Conservation (phyloP, 2,113 vertebrate genomes). For the Raja brachyura region DNA sequence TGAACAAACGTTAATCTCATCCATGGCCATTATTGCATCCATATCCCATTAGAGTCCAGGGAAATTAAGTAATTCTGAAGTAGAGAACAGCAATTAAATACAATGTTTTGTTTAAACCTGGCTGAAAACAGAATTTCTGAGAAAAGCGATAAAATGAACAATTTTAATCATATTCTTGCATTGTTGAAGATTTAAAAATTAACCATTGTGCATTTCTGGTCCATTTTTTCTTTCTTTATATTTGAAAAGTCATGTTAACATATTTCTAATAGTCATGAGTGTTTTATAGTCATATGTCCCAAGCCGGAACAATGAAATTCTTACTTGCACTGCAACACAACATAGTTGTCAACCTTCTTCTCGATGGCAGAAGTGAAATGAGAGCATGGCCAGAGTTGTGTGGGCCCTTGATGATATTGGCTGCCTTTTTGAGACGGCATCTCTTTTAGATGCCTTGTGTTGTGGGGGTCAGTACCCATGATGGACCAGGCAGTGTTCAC, state of each 20-base stretch:
- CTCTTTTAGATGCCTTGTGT: too few relatives aligned
- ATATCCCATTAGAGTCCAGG: conserved; percentile 75
- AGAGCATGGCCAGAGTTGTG: too few relatives aligned
- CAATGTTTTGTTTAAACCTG: conserved; percentile 61
- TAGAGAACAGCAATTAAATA: conserved; percentile 74
- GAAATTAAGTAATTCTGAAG: conserved; percentile 73
- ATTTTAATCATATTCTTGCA: conserved; percentile 38
- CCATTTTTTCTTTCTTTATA: conserved; percentile 51
- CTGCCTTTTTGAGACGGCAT: too few relatives aligned
- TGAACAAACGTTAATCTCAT: conserved; percentile 75
- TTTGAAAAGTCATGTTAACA: conserved; percentile 48
- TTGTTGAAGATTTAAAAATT: not conserved
- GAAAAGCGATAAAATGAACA: conserved; percentile 51
- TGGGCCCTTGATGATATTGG: too few relatives aligned
- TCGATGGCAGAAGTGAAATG: too few relatives aligned
- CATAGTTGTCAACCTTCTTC: too few relatives aligned
- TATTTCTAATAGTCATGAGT: conserved; percentile 40
- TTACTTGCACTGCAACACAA: too few relatives aligned
- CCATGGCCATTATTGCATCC: conserved; percentile 58
- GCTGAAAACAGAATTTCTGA: conserved; percentile 65
- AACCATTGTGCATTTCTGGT: not conserved
- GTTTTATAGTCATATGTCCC: too few relatives aligned
- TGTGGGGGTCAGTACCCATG: too few relatives aligned
- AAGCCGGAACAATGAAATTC: too few relatives aligned
- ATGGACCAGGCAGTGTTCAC: too few relatives aligned